Percentiles rank a stretch among this genome's conserved stretches.
phyloP scores from a whole-genome alignment of 2,888 invertebrate species.

The Agonopterix subpropinquella region DNA sequence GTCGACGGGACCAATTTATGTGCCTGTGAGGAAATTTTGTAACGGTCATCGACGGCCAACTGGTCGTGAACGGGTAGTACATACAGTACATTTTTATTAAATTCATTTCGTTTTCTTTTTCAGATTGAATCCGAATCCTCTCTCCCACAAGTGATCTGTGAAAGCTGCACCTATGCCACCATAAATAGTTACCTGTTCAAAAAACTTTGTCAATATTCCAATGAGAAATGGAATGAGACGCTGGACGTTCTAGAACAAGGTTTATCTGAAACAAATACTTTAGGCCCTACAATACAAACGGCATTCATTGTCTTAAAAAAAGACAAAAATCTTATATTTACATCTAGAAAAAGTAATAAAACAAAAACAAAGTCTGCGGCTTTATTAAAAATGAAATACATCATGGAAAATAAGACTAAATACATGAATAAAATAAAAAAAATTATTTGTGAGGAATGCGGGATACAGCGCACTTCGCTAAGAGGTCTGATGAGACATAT shows the following conservation, averaged over 20 bases:
- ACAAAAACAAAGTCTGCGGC: slow-evolving; percentile 30
- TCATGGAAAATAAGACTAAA: slow-evolving; percentile 30
- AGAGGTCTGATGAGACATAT: slow-evolving; percentile 33
- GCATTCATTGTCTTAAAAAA: slow-evolving; percentile 38
- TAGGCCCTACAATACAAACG: slow-evolving; percentile 27
- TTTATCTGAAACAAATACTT: slow-evolving; percentile 24
- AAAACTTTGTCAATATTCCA: slow-evolving; percentile 38
- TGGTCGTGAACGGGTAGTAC: too few species aligned
- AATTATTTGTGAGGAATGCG: neutral
- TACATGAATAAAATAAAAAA: slow-evolving; percentile 9
- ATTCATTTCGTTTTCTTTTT: neutral
- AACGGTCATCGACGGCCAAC: too few species aligned
- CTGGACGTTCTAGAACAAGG: slow-evolving; percentile 26
- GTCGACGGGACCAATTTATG: too few species aligned
- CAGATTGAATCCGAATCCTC: slow-evolving; percentile 20
- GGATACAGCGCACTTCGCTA: slow-evolving; percentile 13
- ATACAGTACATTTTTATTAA: too few species aligned
- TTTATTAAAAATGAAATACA: slow-evolving; percentile 32
- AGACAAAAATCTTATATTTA: slow-evolving; percentile 34
- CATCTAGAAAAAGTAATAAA: slow-evolving; percentile 29
- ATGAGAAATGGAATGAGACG: slow-evolving; percentile 34
- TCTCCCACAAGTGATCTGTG: slow-evolving; percentile 46
- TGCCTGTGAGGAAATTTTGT: too few species aligned
- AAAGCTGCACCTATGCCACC: slow-evolving; percentile 37
- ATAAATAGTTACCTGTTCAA: slow-evolving; percentile 44